Evolutionary conservation across 1,140 invertebrate species (phyloP).

Genomic region (Aphelenchoides avenae): DNA sequence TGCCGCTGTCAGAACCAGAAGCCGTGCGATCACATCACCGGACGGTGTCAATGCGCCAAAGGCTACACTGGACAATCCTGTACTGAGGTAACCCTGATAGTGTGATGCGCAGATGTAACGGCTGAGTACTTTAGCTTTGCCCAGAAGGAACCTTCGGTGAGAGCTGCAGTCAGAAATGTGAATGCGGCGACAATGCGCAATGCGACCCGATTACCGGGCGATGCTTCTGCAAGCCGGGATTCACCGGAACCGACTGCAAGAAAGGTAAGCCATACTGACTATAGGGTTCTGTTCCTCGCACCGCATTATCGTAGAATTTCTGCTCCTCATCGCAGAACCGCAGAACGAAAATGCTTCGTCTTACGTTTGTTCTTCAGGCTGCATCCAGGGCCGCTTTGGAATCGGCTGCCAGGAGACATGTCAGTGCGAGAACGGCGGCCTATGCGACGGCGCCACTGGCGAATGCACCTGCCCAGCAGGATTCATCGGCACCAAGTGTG

Average conservation of each 20-base stretch:
- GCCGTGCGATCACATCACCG: constrained; percentile 79
- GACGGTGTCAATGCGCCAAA: constrained; percentile 75
- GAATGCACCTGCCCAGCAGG: constrained; percentile 68
- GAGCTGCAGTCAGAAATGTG: constrained; percentile 51
- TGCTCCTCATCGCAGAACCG: too few species aligned
- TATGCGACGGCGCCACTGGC: constrained; percentile 78
- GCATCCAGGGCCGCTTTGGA: constrained; percentile 70
- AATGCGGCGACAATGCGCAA: constrained; percentile 37
- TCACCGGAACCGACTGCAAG: constrained; percentile 55
- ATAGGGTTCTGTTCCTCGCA: too few species aligned
- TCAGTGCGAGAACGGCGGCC: constrained; percentile 78
- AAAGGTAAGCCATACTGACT: constrained; percentile 28
- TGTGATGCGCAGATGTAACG: too few species aligned
- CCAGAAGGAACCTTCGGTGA: constrained; percentile 65
- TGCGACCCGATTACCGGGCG: constrained; percentile 77
- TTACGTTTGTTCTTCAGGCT: constrained; percentile 61
- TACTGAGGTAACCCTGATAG: constrained; percentile 62
- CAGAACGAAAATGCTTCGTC: too few species aligned
- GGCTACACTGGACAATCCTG: constrained; percentile 76
- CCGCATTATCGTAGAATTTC: too few species aligned
- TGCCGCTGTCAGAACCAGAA: constrained; percentile 78
- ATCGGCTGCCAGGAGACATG: constrained; percentile 73
- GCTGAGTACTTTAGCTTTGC: constrained; percentile 51
- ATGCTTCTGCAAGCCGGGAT: constrained; percentile 76
- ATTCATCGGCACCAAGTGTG: constrained; percentile 68